Conservation (phyloP, 1,140 invertebrate genomes). For the Ctenoplectra terminalis region DNA sequence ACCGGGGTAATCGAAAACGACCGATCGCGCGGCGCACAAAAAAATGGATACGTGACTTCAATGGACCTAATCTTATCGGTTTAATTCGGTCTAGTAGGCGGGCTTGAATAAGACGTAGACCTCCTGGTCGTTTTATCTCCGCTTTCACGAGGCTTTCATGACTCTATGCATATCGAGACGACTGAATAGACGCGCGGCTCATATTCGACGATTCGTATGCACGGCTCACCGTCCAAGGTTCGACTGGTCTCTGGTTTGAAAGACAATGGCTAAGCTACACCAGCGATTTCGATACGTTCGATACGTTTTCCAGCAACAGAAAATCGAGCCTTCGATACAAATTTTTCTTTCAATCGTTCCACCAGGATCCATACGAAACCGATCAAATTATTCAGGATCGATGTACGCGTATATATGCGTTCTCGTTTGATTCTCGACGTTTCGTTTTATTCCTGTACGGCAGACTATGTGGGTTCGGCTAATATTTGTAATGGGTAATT, state of each 20-base stretch:
- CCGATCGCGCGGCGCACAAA: not conserved
- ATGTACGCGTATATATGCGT: not conserved
- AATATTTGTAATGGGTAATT: constrained; percentile 36
- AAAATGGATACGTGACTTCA: constrained; percentile 19
- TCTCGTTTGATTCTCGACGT: not conserved
- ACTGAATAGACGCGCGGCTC: constrained; percentile 56
- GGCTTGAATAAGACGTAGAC: constrained; percentile 39
- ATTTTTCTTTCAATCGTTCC: not conserved
- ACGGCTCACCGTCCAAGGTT: constrained; percentile 45
- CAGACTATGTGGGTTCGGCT: not conserved
- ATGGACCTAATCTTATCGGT: constrained; percentile 41
- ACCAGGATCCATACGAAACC: not conserved
- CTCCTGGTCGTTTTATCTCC: not conserved
- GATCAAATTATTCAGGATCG: not conserved
- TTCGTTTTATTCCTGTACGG: not conserved
- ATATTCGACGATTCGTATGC: constrained; percentile 66
- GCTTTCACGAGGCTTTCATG: constrained; percentile 47
- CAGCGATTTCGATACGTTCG: constrained; percentile 26
- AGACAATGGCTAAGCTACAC: constrained; percentile 59
- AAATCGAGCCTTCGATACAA: not conserved
- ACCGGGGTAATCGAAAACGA: too few relatives aligned
- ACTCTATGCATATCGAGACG: constrained; percentile 49
- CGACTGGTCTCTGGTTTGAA: constrained; percentile 26
- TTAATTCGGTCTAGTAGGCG: constrained; percentile 36
- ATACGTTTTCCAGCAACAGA: not conserved